These are phyloP conservation scores for Zaprionus camerounensis DNA, from an alignment of 1,140 invertebrate genomes.

Conservation along the genomic window DNA sequence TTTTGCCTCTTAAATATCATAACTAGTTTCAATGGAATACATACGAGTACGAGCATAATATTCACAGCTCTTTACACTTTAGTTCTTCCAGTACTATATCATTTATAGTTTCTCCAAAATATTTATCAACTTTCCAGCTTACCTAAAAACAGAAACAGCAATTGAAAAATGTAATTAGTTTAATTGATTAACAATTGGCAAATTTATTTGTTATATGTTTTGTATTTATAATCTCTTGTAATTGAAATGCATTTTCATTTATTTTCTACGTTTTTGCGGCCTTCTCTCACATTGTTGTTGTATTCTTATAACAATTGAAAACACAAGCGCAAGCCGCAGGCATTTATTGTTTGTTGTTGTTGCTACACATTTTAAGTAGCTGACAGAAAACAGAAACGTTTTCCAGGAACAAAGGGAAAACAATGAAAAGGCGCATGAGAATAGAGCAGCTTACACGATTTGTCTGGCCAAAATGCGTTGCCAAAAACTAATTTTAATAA, in stretches of 20 bases:
- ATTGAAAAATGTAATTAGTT: background rate
- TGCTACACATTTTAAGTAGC: conserved; percentile 22
- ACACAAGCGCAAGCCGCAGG: conserved; percentile 9
- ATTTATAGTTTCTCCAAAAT: background rate
- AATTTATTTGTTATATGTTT: background rate
- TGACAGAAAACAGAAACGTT: conserved; percentile 62
- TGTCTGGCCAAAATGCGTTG: conserved; percentile 49
- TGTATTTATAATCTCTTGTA: background rate
- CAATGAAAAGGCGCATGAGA: conserved; percentile 14
- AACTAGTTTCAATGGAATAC: too few species aligned
- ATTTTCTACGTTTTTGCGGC: background rate
- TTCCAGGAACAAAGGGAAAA: conserved; percentile 32
- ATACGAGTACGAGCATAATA: too few species aligned
- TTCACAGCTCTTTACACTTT: background rate
- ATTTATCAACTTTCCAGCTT: background rate
- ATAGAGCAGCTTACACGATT: conserved; percentile 43
- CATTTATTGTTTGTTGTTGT: conserved; percentile 18
- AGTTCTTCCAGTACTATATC: background rate
- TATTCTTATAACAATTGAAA: conserved; percentile 19
- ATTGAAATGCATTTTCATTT: background rate
- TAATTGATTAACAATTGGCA: background rate
- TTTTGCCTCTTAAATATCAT: too few species aligned
- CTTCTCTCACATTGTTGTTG: background rate
- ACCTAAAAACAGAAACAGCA: background rate
- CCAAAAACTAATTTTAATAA: conserved; percentile 72